Base-by-base conservation (phyloP, 2,888 invertebrate genomes). In the Pegoplata infirma region DNA sequence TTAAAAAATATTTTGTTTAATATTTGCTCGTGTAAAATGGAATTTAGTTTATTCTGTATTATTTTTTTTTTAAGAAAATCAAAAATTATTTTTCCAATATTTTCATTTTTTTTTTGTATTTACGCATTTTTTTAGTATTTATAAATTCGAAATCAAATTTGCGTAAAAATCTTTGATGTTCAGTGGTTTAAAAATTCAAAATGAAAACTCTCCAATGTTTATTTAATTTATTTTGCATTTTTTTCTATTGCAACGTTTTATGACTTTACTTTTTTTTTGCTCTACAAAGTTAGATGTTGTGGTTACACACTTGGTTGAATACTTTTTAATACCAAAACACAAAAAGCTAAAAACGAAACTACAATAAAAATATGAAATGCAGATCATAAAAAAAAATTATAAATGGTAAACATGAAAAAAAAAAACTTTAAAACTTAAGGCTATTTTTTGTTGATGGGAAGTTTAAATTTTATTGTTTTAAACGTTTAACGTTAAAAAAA, bases 301-400 rank as follows among this genome's bases (percentile, higher is more conserved):
- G 69, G 69, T 51, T 51, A 44, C 51, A 69, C 69, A 51, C 69
- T 51, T 51, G 14, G 69, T 25, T 59, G 51, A 23, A 3, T 51
- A 19, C 49, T 36, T 49, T 69, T 49, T 36, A 49, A 5, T 49
- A 25, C 8, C 59, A 16, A n/a, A 49, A 49, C 2, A 23, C 3
- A 36, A 53, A n/a, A 5, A 55, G 40, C 23, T n/a, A n/a, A 55
- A 36, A 21, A 40, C 19, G 17, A 58, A 40, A 58, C n/a, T 28
- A 28, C 28, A 28, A 23, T 14, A 40, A 58, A 40, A 44, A 7
- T 21, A 1, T 8, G 12, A 53, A 19, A 55, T 3, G 23, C 10
- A 32, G 32, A 32, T 32, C 10, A 32, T 1, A 2, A 32, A 2
- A 10, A 32, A 32, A 32, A 10, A 10, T 32, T 32, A 10, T 4